Conservation (phyloP, 2,797 vertebrate species). For the Phoeniculus purpureus region DNA sequence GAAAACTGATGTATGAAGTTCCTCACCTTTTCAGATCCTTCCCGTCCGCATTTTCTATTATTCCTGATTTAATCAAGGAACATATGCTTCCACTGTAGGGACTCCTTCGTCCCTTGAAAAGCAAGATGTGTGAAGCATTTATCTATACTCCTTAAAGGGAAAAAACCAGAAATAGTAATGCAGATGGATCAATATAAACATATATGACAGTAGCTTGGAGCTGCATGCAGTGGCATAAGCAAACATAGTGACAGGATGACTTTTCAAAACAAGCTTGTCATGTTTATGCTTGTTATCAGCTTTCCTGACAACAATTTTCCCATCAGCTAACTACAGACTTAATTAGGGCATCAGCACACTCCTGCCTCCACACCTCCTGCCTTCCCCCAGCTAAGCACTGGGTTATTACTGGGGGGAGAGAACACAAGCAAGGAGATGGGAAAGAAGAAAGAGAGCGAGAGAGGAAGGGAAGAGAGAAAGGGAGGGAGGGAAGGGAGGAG, state of each 20-base stretch:
- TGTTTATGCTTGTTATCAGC: constrained; percentile 70
- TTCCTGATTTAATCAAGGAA: neutral
- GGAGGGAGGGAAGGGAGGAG: neutral
- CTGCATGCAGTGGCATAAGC: constrained; percentile 61
- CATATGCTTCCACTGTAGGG: neutral
- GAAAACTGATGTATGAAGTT: neutral
- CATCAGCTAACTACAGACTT: constrained; percentile 55
- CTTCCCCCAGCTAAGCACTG: neutral
- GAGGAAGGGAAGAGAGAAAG: neutral
- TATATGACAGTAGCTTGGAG: constrained; percentile 69
- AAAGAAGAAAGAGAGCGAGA: neutral
- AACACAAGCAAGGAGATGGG: neutral
- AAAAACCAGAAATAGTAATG: constrained; percentile 19
- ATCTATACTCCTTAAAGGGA: constrained; percentile 8
- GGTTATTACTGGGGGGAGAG: neutral
- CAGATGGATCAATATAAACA: constrained; percentile 60
- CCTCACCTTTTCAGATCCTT: neutral
- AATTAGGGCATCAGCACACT: constrained; percentile 38
- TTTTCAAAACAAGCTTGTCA: constrained; percentile 69
- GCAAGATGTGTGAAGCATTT: constrained; percentile 28
- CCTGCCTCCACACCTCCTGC: neutral
- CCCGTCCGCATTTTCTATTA: neutral
- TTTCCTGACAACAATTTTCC: constrained; percentile 68
- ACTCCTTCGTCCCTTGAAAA: neutral
- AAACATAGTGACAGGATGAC: constrained; percentile 64